Evolutionary conservation across 2,113 vertebrate genomes (phyloP), one percentile per base, ranked within the genome.

Genomic region (Lycocorax pyrrhopterus): DNA sequence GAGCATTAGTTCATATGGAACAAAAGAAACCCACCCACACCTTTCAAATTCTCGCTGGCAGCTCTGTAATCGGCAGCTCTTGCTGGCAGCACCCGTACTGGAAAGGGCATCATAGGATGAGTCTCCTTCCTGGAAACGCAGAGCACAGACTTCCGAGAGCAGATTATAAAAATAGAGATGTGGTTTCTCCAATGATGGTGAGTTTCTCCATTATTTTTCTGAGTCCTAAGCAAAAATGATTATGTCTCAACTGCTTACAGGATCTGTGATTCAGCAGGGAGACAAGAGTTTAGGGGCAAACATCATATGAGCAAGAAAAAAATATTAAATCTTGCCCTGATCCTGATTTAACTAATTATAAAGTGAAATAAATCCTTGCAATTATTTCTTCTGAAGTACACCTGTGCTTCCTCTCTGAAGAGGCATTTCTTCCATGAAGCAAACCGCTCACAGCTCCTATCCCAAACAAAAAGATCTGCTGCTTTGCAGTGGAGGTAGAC

Each of bases 81-180:
- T 60, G 49, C 63, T 80, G 86, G 83, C 55, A 94, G 59, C 69
- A 77, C n/a, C 63, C 22, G 0, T 59, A 23, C 73, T 68, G 77
- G 80, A 95, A 96, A 94, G 84, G 62, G 66, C 91, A 96, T 85
- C 94, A 82, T 0, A 72, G 87, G 84, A 82, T 91, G 87, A 94
- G 86, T 78, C 29, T 76, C 66, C 93, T 97, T 97, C 93, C 94
- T 96, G 95, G 95, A 97, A 97, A 96, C 53, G 56, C 4, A 1
- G n/a, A 60, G 74, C 10, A 19, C 62, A 91, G 41, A 49, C 81
- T 96, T 93, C 74, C 5, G 23, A 87, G 84, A 92, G 93, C 77
- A 91, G 43, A 8, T 44, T 47, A 32, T n/a, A 95, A 90, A 97
- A 95, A 96, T 51, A 94, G 75, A 93, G 20, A 78, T 72, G 87